Base-by-base conservation (phyloP, 2,888 invertebrate species). In the Dryobotodes eremita region DNA sequence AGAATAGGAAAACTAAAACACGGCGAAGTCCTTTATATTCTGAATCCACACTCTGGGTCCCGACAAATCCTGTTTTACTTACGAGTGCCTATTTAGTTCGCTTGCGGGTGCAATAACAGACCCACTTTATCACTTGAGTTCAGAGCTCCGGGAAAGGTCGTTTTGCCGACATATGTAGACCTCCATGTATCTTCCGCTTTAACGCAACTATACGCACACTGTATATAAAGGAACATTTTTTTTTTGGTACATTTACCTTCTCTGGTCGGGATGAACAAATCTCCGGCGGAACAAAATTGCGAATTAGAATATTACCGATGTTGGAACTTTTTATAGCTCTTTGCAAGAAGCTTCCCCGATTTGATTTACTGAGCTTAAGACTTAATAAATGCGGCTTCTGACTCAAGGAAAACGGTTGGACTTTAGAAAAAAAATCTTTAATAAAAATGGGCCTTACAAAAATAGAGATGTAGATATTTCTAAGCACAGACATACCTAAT, bases 121-220 rank as follows among this genome's bases (percentile, higher is more conserved):
- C 65, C 72, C 74, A 88, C 82, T 88, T 82, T 80, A 77, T 87
- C 85, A 87, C 78, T 79, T 17, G 62, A 82, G 72, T 86, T 86
- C 77, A 68, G 77, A 75, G 65, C 75, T 75, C 55, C 59, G 71
- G 13, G 62, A 76, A 76, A 78, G 77, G 77, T 85, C 75, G 64
- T 80, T 80, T 76, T 62, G 57, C 69, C 64, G 72, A 84, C 87
- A 77, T 82, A 75, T 79, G 85, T 84, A 82, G 79, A 68, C 77
- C 57, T 57, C 59, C 64, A 86, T 75, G 57, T 82, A 77, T 83
- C 75, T 86, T 77, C 59, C 20, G 55, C 53, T 70, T 77, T 62
- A 74, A 64, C 62, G 66, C 78, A 71, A 77, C 74, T 73, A n/a
- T 57, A 62, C 66, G 31, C 71, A 36, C 53, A 46, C 65, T 65